Base-by-base conservation (phyloP, 2,888 invertebrate species). In the Scaptomyza cyrtandrae region DNA sequence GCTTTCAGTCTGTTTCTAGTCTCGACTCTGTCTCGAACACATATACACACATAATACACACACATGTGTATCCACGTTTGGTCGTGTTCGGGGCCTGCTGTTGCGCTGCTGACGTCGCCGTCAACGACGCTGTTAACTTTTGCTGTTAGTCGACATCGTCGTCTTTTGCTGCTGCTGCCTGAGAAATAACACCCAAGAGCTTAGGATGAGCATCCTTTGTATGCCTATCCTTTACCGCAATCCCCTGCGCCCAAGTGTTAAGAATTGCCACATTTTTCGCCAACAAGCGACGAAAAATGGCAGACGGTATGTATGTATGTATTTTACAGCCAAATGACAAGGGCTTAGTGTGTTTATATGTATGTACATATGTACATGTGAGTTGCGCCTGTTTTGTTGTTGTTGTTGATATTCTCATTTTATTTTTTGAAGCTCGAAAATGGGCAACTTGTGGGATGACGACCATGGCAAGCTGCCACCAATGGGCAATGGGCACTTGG, bases 301-400 rank as follows among this genome's bases (percentile, higher is more conserved):
- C 49, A 49, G 31, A 59, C 53, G 37, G 52, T n/a, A 53, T 49
- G 31, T 41, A 58, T 54, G 46, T 35, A 52, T 59, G 39, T 16
- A 60, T 64, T 78, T 77, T 62, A 71, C 79, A 85, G 65, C 49
- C 61, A 78, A 85, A 83, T 81, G 79, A 78, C 88, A 83, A 89
- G 86, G 75, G 75, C 68, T 78, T 85, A 72, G 75, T 68, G 46
- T 57, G 46, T n/a, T n/a, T n/a, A n/a, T n/a, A n/a, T 55, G 45
- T 61, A 55, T 44, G 37, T n/a, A n/a, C n/a, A n/a, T n/a, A n/a
- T 45, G 46, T 55, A 43, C 59, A 55, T 44, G 41, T 44, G 35
- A 61, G 56, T 43, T 46, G 13, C 57, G 50, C 27, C 10, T n/a
- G n/a, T 24, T 24, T 24, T 55, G 46, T 48, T 64, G 33, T 56